A percentile compares a stretch with the other conserved stretches of the same genome.
These are phyloP conservation scores for Pseudolycoriella hygida DNA, from an alignment of 2,888 invertebrate genomes.

Conservation along the genomic window DNA sequence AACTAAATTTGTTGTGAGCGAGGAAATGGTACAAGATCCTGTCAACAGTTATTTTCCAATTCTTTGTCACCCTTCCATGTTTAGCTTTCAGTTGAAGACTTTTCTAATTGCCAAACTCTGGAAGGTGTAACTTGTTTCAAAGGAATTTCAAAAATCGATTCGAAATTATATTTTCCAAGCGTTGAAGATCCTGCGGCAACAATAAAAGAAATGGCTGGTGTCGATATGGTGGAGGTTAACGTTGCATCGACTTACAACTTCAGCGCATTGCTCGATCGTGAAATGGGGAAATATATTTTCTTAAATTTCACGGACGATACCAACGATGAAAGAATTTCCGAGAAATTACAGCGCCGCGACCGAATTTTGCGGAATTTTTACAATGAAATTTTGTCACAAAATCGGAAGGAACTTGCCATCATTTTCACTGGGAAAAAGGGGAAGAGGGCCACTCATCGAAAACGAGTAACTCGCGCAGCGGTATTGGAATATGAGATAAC, in stretches of 20 bases:
- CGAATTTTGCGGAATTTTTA: not conserved
- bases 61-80: too few species aligned
- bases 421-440: slow-evolving; percentile 6
- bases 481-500: too few species aligned
- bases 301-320: not conserved
- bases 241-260: not conserved
- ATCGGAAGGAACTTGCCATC: slow-evolving; percentile 3
- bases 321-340: not conserved
- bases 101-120: slow-evolving; percentile 24
- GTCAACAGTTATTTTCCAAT: too few species aligned
- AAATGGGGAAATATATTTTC: not conserved
- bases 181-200: slow-evolving; percentile 41
- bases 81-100: slow-evolving; percentile 32
- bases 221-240: slow-evolving; percentile 18
- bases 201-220: slow-evolving; percentile 32
- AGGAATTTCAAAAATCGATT: slow-evolving; percentile 24
- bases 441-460: slow-evolving; percentile 14
- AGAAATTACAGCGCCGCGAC: not conserved
- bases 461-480: not conserved
- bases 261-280: not conserved
- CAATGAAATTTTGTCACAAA: not conserved
- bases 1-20: too few species aligned
- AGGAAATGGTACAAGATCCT: too few species aligned
- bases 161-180: slow-evolving; percentile 37
- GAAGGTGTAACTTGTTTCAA: slow-evolving; percentile 26